Base-by-base conservation (phyloP, 2,888 invertebrate genomes). In the Orthosia gracilis region DNA sequence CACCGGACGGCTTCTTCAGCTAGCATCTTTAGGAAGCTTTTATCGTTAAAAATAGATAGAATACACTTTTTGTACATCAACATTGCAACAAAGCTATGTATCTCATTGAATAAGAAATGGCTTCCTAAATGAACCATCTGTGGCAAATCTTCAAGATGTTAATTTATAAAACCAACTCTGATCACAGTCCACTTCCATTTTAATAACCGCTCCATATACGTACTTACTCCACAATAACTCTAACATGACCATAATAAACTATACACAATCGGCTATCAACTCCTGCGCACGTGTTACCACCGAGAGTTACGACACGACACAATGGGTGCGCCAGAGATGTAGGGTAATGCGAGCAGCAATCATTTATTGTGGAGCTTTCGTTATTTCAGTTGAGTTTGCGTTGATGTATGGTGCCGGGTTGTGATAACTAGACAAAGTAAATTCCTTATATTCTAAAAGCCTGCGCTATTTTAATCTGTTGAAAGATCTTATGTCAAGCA, bases 221-320 rank as follows among this genome's bases (percentile, higher is more conserved):
- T 49, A 69, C 40, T 26, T 15, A 52, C 18, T 69, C 50, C 54
- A 73, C 45, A 83, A 73, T 66, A 50, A 65, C n/a, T 74, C 45
- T 23, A 84, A 80, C 80, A 79, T 47, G 61, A 73, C 65, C 74
- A 83, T 73, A 80, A 66, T 66, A 74, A 69, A 80, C 47, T 52
- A 65, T 23, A 40, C 84, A 75, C 76, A 84, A 80, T 83, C 74
- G 67, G 75, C 67, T 84, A 81, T 83, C 80, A 67, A 80, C 82
- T 84, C 81, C 61, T 70, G 81, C 76, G 81, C 81, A 81, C 84
- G 84, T 84, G 84, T 80, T 58, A 49, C n/a, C 58, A 45, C 52
- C n/a, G 15, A 75, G 31, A 69, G 69, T 84, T 81, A 58, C 84
- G 70, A 74, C 80, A 80, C 64, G 18, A 18, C 50, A 75, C 67